Evolutionary conservation across 30 jellyfish, hydroid and myxozoan genomes (phyloP).

Genomic region (Pelagia noctiluca): DNA sequence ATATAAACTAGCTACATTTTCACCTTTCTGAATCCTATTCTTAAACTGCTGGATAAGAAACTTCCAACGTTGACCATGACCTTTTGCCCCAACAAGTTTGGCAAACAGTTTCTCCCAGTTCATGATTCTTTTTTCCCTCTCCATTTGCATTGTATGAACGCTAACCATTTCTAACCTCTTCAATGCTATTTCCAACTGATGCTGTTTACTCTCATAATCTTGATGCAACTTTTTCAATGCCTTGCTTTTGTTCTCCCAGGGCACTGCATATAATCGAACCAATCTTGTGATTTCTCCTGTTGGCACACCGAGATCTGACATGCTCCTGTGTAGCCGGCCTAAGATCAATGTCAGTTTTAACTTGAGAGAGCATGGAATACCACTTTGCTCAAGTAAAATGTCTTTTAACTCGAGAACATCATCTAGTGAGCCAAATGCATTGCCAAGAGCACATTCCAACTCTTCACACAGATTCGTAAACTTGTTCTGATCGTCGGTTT

Average conservation of each 20-base stretch:
- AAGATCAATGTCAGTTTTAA: slow-evolving; percentile 43
- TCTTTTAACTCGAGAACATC: slow-evolving; percentile 62
- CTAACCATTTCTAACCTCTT: slow-evolving; percentile 78
- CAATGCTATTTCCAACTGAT: slow-evolving; percentile 77
- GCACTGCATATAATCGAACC: slow-evolving; percentile 76
- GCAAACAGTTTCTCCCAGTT: slow-evolving; percentile 92
- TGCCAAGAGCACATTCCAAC: slow-evolving; percentile 56
- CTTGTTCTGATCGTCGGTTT: slow-evolving; percentile 17
- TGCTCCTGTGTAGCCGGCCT: slow-evolving; percentile 72
- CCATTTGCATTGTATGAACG: slow-evolving; percentile 75
- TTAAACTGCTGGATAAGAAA: slow-evolving; percentile 67
- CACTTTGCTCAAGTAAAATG: slow-evolving; percentile 42
- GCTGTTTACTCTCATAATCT: slow-evolving; percentile 80
- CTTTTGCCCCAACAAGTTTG: slow-evolving; percentile 60
- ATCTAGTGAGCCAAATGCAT: slow-evolving; percentile 52
- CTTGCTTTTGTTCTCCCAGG: slow-evolving; percentile 84
- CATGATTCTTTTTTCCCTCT: slow-evolving; percentile 67
- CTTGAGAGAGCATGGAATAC: slow-evolving; percentile 56
- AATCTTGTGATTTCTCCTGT: slow-evolving; percentile 75
- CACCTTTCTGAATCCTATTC: slow-evolving; percentile 58
- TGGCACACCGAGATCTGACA: slow-evolving; percentile 68
- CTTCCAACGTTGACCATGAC: slow-evolving; percentile 84
- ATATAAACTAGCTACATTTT: slow-evolving; percentile 63
- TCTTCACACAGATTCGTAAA: slow-evolving; percentile 63
- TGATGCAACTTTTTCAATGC: slow-evolving; percentile 80